phyloP scores from a whole-genome alignment of 2,797 vertebrate genomes.

The Falco berigora region DNA sequence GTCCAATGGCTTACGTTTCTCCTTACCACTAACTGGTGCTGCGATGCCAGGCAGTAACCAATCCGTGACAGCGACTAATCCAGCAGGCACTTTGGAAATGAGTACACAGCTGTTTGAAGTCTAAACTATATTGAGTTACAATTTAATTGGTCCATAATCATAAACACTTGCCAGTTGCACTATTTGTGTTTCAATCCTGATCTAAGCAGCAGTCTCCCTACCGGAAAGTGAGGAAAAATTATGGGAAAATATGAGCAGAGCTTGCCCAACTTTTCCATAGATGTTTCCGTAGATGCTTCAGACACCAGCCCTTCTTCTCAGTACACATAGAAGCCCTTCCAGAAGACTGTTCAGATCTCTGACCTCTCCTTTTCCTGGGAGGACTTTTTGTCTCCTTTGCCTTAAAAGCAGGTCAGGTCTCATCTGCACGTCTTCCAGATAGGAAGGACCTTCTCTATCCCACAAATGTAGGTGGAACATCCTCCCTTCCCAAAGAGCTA shows the following conservation, averaged over 20 bases:
- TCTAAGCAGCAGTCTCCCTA: background rate
- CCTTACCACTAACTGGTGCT: background rate
- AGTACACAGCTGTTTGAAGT: constrained; percentile 24
- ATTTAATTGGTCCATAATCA: constrained; percentile 43
- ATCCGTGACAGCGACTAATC: background rate
- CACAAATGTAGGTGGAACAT: background rate
- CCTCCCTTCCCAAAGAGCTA: background rate
- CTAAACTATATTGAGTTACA: constrained; percentile 45
- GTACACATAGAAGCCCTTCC: background rate
- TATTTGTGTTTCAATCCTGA: constrained; percentile 11
- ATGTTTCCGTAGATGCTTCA: background rate
- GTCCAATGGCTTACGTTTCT: background rate
- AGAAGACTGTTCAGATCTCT: background rate
- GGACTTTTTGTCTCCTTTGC: background rate
- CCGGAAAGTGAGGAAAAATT: background rate
- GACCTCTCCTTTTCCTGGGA: background rate
- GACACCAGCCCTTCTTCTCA: background rate
- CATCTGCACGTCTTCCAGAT: background rate
- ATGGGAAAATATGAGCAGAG: background rate
- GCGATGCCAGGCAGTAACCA: background rate
- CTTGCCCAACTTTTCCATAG: background rate
- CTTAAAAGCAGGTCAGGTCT: background rate
- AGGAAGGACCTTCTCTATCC: background rate
- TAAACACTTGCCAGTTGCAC: constrained; percentile 31
- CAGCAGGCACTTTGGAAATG: background rate